Conservation (phyloP, 2,797 vertebrate species). For the Phoebastria nigripes region DNA sequence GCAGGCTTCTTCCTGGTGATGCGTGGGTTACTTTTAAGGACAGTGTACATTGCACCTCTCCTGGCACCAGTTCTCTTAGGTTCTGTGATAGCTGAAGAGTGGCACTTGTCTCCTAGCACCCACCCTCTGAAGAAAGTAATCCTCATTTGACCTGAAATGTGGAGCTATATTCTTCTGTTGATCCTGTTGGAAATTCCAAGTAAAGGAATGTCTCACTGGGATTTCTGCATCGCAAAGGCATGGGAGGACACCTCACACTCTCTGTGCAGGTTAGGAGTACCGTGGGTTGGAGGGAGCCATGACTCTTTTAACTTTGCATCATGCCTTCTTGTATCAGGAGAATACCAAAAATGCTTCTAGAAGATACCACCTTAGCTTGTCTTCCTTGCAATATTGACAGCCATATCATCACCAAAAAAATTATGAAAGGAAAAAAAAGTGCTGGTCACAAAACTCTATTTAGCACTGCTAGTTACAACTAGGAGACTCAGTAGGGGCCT, state of each 20-base stretch:
- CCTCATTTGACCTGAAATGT: not conserved
- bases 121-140: not conserved
- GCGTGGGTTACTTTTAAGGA: not conserved
- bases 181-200: not conserved
- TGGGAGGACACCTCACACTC: not conserved
- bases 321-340: not conserved
- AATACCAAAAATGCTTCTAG: not conserved
- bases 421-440: not conserved
- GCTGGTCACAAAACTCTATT: not conserved
- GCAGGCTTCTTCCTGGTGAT: not conserved
- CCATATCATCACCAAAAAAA: not conserved
- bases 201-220: not conserved
- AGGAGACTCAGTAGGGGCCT: not conserved
- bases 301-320: not conserved
- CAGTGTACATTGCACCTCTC: not conserved
- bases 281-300: accelerated
- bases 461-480: not conserved
- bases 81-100: not conserved
- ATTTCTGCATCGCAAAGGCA: not conserved
- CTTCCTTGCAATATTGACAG: not conserved
- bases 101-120: not conserved
- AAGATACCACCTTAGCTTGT: not conserved
- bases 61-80: not conserved
- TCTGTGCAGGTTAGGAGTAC: not conserved
- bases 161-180: not conserved